Evolutionary conservation across 2,888 invertebrate genomes (phyloP), one percentile per base, ranked within the genome.

Genomic region (Congeria kusceri): DNA sequence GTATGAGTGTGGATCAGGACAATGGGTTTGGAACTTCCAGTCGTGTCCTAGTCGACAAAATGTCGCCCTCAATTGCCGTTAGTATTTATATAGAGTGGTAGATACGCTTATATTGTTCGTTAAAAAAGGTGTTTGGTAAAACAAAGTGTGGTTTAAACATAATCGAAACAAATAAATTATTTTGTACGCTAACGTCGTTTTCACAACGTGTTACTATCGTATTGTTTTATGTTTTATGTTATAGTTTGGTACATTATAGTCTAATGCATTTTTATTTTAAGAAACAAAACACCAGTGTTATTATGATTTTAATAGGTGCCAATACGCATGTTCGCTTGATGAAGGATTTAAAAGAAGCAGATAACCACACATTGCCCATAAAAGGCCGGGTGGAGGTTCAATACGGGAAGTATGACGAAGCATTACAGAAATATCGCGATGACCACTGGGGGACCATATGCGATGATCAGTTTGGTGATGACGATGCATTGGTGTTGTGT

Each of bases 401-500:
- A 9, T 53, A 53, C 53, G 9, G 20, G 1, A 53, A 18, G n/a
- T 53, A 2, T 25, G 23, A 53, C 11, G 2, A 53, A 9, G 11
- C 23, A 20, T 23, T 25, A 20, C 25, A 53, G 29, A 39, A 39
- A 39, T 39, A 39, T 39, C 39, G 39, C 15, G 49, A 69, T 29
- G 39, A 64, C 20, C 25, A 29, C 2, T 75, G 75, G 75, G 74
- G 74, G 18, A 62, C 68, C 7, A 53, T 74, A 1, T 74, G 74
- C 57, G 68, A 74, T 58, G 68, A 75, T 18, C 47, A 65, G 57
- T 67, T 74, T 57, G 74, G 61, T 28, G 67, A 74, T 7, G 44
- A 62, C 20, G 74, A 74, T 62, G 74, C 74, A 0, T 62, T 58
- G 25, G 74, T 74, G 27, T 32, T 74, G 3, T 73, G 73, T 39